Percentiles rank a stretch among this genome's conserved stretches.
These are phyloP conservation scores for Himantopus leucocephalus DNA, from an alignment of 2,113 vertebrate genomes.

Conservation along the genomic window DNA sequence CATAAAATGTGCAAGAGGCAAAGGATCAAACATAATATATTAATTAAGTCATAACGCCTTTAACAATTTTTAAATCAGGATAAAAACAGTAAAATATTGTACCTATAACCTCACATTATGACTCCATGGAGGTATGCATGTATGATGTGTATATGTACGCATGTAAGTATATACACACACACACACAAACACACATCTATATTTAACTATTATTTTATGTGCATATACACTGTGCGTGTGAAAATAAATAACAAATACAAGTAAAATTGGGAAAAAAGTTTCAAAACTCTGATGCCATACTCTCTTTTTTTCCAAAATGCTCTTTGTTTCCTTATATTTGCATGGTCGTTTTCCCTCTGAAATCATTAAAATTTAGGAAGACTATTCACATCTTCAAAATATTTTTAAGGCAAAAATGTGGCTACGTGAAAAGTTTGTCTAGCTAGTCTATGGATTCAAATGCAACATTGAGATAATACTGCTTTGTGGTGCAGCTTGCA, in stretches of 20 bases:
- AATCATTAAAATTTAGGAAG: background rate
- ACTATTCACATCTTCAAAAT: background rate
- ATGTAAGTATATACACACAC: background rate
- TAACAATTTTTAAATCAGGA: background rate
- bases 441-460: background rate
- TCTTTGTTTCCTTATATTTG: background rate
- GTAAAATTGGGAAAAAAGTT: background rate
- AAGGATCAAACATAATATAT: background rate
- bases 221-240: accelerated
- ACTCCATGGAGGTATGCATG: background rate
- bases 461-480: conserved; percentile 22
- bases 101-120: background rate
- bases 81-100: background rate
- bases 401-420: background rate
- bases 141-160: background rate
- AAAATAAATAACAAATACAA: background rate
- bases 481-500: conserved; percentile 38
- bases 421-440: background rate
- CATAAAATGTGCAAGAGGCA: background rate
- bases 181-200: background rate
- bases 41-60: background rate
- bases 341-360: background rate
- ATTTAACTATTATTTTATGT: background rate
- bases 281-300: background rate
- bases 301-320: accelerated